These are phyloP conservation scores for Drosophila acutilabella DNA, from an alignment of 2,888 invertebrate species.

Conservation along the genomic window DNA sequence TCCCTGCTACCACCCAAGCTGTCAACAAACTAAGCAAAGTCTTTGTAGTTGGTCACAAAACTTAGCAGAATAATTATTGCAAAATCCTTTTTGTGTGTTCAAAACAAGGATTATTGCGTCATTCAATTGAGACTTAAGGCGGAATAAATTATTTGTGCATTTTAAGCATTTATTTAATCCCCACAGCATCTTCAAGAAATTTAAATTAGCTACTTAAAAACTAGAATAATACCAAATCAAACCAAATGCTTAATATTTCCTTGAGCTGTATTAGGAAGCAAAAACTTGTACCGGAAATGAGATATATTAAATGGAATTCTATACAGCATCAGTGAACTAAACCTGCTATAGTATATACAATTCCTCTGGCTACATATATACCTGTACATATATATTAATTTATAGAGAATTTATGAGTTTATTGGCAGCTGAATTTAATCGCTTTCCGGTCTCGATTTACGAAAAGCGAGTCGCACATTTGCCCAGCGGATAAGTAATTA, in stretches of 20 bases:
- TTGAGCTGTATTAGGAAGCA: background rate
- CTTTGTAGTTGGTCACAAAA: background rate
- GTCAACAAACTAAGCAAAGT: background rate
- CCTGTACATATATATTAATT: background rate
- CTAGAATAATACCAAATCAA: no score
- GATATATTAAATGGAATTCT: background rate
- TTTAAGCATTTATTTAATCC: no score
- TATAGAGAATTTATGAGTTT: background rate
- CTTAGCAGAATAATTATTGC: no score
- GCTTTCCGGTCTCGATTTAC: slow-evolving; percentile 4
- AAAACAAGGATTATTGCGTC: no score
- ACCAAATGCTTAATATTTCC: no score
- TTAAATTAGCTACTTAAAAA: no score
- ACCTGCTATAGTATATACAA: background rate
- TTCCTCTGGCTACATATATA: no score
- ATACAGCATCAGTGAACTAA: background rate
- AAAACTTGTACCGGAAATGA: background rate
- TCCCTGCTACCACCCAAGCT: background rate
- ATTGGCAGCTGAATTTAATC: slow-evolving; percentile 13
- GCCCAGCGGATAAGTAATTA: slow-evolving; percentile 42
- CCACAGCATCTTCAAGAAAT: no score
- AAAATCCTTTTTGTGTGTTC: no score
- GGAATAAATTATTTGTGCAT: no score
- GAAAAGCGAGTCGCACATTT: background rate
- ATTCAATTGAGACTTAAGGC: no score